Base-by-base conservation (phyloP, 2,797 vertebrate genomes). In the Phataginus tetradactyla region DNA sequence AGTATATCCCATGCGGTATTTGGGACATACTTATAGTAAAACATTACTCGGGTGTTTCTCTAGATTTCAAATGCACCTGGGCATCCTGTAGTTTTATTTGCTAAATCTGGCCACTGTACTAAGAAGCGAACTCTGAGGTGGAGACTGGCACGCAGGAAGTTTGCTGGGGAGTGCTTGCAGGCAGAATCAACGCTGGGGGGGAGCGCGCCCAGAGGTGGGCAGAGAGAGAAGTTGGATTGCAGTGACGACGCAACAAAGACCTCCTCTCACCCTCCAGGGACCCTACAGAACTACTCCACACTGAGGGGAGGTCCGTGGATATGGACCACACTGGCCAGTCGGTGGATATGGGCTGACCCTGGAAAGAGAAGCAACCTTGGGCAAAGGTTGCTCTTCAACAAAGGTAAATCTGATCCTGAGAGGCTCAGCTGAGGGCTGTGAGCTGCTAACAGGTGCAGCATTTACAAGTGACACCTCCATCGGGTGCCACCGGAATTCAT, bases 1-100 rank as follows among this genome's bases (percentile, higher is more conserved):
- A 74, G 20, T 57, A 25, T 42, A 1, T 39, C 57, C 37, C 11
- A 37, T 39, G 7, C 0, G n/a, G 23, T 71, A 32, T 2, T 34
- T 21, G 4, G 37, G 42, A n/a, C 14, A 51, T 66, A 25, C 42
- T 63, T 39, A 64, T 10, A 20, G 37, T 78, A 61, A 34, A 80
- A 32, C 37, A 53, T 14, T 55, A 29, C 25, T 45, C n/a, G 3
- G 39, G 39, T 27, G 6, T 34, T 79, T 83, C 34, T 55, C 39
- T 93, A 68, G 71, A 94, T 77, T 64, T 86, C 39, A 94, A 39
- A 77, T 59, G 51, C 42, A 71, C 25, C 61, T 34, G 15, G 15
- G 32, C 4, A 11, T 17, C 39, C 66, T 63, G 3, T 10, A 10
- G 79, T 84, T 77, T 25, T 49, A 34, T 53, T 64, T 42, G 74